A percentile compares a stretch with the other conserved stretches of the same genome.
phyloP scores from a whole-genome alignment of 2,888 invertebrate genomes.

The Meteorus cinctellus region DNA sequence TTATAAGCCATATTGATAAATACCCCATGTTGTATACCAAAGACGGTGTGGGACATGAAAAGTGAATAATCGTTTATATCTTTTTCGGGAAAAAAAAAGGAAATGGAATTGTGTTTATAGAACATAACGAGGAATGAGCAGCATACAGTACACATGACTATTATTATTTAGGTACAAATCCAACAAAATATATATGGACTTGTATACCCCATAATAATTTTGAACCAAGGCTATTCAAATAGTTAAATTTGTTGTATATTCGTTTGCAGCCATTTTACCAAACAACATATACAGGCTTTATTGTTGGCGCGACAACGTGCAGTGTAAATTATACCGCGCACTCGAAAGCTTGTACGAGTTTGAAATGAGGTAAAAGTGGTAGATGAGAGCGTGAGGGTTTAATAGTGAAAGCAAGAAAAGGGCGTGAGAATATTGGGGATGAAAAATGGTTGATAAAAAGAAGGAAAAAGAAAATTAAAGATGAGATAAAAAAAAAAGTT shows the following conservation, averaged over 20 bases:
- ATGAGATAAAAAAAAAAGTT: neutral
- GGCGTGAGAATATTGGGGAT: conserved; percentile 8
- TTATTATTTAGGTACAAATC: neutral
- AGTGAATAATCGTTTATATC: conserved; percentile 9
- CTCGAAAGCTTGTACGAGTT: neutral
- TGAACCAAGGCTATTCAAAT: neutral
- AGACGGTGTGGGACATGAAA: neutral
- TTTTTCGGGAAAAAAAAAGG: neutral
- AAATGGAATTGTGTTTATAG: neutral
- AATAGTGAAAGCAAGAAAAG: neutral
- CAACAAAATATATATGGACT: neutral
- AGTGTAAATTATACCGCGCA: conserved; percentile 2
- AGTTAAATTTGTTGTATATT: neutral
- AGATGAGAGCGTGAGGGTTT: neutral
- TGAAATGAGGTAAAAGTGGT: conserved; percentile 15
- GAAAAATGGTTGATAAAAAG: no score
- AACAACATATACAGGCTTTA: conserved; percentile 4
- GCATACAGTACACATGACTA: neutral
- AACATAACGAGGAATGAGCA: neutral
- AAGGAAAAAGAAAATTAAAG: no score
- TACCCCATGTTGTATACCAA: neutral
- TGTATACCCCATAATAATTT: neutral
- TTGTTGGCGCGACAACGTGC: neutral
- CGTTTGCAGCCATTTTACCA: neutral
- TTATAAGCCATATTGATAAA: neutral